These are phyloP conservation scores for Pycnonotus jocosus DNA, from an alignment of 2,113 vertebrate genomes.

Conservation along the genomic window DNA sequence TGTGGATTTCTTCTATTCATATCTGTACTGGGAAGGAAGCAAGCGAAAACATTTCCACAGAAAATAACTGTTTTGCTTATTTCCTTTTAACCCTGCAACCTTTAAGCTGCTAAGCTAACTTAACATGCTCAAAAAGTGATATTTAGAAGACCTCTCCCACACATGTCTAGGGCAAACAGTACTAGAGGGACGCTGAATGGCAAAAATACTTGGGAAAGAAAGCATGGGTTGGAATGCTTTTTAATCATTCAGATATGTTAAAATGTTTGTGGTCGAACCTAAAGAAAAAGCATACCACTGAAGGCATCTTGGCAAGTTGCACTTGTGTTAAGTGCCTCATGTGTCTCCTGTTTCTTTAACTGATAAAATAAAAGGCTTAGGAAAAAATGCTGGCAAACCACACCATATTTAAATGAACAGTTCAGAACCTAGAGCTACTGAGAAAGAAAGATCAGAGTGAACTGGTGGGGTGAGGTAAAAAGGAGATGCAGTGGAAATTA, in stretches of 20 bases:
- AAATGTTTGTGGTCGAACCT: background rate
- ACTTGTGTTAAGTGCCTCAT: background rate
- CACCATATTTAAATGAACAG: background rate
- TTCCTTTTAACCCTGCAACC: background rate
- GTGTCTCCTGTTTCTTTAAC: slow-evolving; percentile 1
- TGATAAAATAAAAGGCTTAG: slow-evolving; percentile 24
- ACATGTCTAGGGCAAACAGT: background rate
- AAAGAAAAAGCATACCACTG: background rate
- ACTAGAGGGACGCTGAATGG: background rate
- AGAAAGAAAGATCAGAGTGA: slow-evolving; percentile 13
- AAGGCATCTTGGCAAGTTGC: background rate
- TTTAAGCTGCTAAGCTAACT: background rate
- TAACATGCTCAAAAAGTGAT: background rate
- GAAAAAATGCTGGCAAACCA: background rate
- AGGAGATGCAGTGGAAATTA: slow-evolving; percentile 16
- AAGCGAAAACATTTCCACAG: background rate
- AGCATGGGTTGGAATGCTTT: background rate
- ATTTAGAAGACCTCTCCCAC: background rate
- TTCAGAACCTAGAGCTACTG: slow-evolving; percentile 6
- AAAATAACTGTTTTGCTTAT: background rate
- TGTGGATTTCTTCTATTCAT: background rate
- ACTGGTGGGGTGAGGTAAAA: background rate
- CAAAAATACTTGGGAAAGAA: background rate
- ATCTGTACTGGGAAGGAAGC: background rate
- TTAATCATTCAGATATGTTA: background rate